Evolutionary conservation across 2,797 vertebrate genomes (phyloP).

Genomic region (Morelia viridis): DNA sequence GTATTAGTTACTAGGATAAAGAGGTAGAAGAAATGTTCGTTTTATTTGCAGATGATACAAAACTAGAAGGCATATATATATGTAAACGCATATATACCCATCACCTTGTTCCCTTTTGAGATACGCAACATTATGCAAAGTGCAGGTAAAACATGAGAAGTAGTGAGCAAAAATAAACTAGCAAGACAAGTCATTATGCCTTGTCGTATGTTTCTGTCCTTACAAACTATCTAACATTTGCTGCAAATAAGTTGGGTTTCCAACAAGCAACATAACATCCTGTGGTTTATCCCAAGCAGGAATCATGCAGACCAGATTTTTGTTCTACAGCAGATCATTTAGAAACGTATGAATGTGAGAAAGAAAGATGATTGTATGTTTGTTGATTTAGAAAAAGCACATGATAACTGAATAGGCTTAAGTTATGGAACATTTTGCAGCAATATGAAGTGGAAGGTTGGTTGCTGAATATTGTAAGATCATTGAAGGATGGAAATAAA

Average conservation of each 20-base stretch:
- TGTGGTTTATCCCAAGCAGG: not conserved
- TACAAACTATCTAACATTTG: not conserved
- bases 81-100: not conserved
- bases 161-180: not conserved
- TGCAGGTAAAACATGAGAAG: not conserved
- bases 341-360: not conserved
- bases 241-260: not conserved
- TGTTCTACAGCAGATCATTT: not conserved
- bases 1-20: not conserved
- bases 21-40: not conserved
- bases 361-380: not conserved
- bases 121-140: not conserved
- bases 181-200: not conserved
- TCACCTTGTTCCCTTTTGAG: not conserved
- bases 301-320: not conserved
- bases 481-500: not conserved
- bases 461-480: not conserved
- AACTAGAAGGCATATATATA: not conserved
- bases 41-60: not conserved
- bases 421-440: not conserved
- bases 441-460: not conserved
- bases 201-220: not conserved
- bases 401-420: not conserved
- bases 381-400: not conserved
- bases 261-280: not conserved